phyloP scores from a whole-genome alignment of 1,140 invertebrate genomes.

The Heliconius eleuchia region DNA sequence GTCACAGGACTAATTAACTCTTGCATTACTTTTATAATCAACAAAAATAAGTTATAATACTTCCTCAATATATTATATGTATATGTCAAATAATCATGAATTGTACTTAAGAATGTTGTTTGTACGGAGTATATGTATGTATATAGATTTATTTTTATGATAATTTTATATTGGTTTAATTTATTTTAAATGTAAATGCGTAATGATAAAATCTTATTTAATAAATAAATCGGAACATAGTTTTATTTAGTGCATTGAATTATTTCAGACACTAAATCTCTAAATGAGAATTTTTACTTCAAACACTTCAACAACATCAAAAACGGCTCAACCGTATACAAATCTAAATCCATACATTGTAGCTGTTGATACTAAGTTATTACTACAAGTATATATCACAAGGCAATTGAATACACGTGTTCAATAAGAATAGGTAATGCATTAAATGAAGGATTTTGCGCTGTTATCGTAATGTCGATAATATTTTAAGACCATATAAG shows the following conservation, averaged over 20 bases:
- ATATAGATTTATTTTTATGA: neutral
- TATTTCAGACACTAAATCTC: no score
- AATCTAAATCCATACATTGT: neutral
- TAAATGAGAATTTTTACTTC: no score
- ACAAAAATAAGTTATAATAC: neutral
- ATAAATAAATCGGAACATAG: no score
- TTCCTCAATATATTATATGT: slow-evolving; percentile 8
- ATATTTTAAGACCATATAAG: neutral
- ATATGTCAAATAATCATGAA: slow-evolving; percentile 12
- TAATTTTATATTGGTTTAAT: neutral
- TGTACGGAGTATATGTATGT: neutral
- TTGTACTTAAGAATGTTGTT: slow-evolving; percentile 4
- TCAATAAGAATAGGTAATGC: slow-evolving; percentile 27
- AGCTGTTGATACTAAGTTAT: neutral
- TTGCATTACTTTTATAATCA: neutral
- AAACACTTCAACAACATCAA: neutral
- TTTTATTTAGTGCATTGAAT: no score
- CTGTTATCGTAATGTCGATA: slow-evolving; percentile 15
- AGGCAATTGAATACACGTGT: slow-evolving; percentile 47
- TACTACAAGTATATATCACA: slow-evolving; percentile 9
- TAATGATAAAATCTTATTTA: no score
- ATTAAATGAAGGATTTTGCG: slow-evolving; percentile 17
- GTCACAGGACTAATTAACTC: neutral
- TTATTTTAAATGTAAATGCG: neutral
- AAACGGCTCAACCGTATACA: neutral